Evolutionary conservation across 92 coral and sea anemone species (phyloP), one percentile per base, ranked within the genome.

Genomic region (Zoanthus sansibaricus): DNA sequence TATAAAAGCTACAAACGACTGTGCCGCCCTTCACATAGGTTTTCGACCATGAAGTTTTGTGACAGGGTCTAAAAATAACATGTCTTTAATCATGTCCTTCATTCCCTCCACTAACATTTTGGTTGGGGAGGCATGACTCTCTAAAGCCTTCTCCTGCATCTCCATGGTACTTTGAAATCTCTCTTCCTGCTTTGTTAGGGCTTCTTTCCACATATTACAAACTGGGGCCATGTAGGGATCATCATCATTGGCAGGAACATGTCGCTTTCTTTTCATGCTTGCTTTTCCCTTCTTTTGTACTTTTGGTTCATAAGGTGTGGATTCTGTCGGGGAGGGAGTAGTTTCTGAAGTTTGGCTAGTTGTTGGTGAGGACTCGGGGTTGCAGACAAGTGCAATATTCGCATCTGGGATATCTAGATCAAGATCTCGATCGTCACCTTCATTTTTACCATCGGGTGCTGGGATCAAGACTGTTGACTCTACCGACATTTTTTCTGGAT

Each of bases 401-500:
- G 71, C 71, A 77, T 77, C 83, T 58, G 71, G 83, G 71, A 70
- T 78, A 78, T 78, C 83, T 58, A 59, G 72, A 59, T 78, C 52
- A n/a, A n/a, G n/a, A n/a, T n/a, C n/a, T n/a, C n/a, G n/a, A n/a
- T n/a, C n/a, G n/a, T n/a, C 55, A 55, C 71, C 71, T 78, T 59
- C n/a, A 71, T 78, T 78, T 78, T 78, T 52, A n/a, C 55, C 54
- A 44, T 58, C 56, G 73, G 68, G 82, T 45, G 56, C 56, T 67
- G 46, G 91, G 86, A 83, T 68, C 76, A 71, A 88, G 75, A 74
- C 71, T 48, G 54, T 58, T 18, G 21, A 58, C 37, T 76, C 69
- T 9, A 90, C 20, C 10, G 87, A 80, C 93, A 90, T 90, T 32
- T n/a, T 10, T 11, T 82, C 90, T 37, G 90, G 90, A 70, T 87